phyloP scores from a whole-genome alignment of 2,888 invertebrate species.

The Eudemis profundana region DNA sequence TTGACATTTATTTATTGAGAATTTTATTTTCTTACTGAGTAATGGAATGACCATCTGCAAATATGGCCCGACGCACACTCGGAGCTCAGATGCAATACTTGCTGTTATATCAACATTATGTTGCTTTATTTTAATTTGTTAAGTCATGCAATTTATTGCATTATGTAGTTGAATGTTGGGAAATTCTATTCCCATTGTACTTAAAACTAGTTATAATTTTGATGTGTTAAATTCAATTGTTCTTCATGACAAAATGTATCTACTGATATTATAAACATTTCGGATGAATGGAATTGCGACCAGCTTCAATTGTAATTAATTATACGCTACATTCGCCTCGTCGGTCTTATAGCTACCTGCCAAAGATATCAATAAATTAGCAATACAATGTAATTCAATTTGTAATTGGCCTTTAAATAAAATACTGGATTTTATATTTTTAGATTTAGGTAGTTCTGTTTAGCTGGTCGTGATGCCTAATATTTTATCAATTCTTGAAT shows the following conservation, averaged over 20 bases:
- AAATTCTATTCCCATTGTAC: constrained; percentile 59
- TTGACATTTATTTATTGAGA: constrained; percentile 85
- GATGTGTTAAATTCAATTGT: constrained; percentile 44
- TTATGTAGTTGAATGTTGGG: constrained; percentile 36
- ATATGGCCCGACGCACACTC: constrained; percentile 74
- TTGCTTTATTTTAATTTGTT: constrained; percentile 55
- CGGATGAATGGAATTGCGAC: constrained; percentile 62
- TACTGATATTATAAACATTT: constrained; percentile 55
- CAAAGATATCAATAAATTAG: constrained; percentile 49
- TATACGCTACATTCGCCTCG: constrained; percentile 24
- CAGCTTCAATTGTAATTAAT: constrained; percentile 47
- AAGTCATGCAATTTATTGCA: constrained; percentile 45
- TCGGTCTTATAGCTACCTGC: constrained; percentile 41
- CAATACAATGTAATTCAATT: constrained; percentile 48
- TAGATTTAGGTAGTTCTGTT: constrained; percentile 47
- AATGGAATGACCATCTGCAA: constrained; percentile 83
- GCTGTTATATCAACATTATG: constrained; percentile 56
- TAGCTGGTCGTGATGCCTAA: constrained; percentile 63
- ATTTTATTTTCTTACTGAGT: constrained; percentile 84
- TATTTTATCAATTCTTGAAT: constrained; percentile 46
- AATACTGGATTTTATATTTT: constrained; percentile 52
- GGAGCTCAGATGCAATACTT: constrained; percentile 62
- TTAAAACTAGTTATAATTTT: constrained; percentile 56
- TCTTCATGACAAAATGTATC: constrained; percentile 62
- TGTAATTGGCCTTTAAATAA: constrained; percentile 47